Percentiles rank a stretch among this genome's conserved stretches.
Conservation (phyloP, 2,797 vertebrate genomes). For the Chiloscyllium punctatum region DNA sequence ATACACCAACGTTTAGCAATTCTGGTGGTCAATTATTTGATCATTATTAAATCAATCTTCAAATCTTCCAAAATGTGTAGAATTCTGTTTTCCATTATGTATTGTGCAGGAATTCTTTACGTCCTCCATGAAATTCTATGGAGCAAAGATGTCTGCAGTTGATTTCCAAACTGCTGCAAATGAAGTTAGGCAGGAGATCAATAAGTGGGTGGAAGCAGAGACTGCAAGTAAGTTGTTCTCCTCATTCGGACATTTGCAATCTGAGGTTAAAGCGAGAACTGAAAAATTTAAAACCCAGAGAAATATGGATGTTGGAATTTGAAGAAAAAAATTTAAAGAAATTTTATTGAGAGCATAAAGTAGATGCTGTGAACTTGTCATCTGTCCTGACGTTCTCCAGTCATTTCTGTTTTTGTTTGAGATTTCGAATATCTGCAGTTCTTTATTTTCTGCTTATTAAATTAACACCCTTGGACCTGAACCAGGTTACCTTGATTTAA, state of each 20-base stretch:
- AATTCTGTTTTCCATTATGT: not conserved
- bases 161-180: conserved; percentile 70
- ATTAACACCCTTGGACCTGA: too few relatives aligned
- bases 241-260: not conserved
- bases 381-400: too few relatives aligned
- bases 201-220: conserved; percentile 80
- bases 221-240: conserved; percentile 66
- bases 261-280: not conserved
- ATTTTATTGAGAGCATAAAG: not conserved
- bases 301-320: not conserved
- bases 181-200: conserved; percentile 68
- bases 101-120: conserved; percentile 68
- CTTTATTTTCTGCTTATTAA: too few relatives aligned
- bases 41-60: not conserved
- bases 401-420: too few relatives aligned
- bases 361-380: not conserved
- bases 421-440: too few relatives aligned
- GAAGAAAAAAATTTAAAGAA: not conserved
- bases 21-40: not conserved
- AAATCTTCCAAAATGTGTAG: not conserved
- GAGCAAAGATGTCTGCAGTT: conserved; percentile 71
- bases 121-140: conserved; percentile 68
- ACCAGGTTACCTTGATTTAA: too few relatives aligned
- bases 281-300: not conserved
- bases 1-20: not conserved